Conservation (phyloP, 2,113 vertebrate genomes). For the Platysternon megacephalum region DNA sequence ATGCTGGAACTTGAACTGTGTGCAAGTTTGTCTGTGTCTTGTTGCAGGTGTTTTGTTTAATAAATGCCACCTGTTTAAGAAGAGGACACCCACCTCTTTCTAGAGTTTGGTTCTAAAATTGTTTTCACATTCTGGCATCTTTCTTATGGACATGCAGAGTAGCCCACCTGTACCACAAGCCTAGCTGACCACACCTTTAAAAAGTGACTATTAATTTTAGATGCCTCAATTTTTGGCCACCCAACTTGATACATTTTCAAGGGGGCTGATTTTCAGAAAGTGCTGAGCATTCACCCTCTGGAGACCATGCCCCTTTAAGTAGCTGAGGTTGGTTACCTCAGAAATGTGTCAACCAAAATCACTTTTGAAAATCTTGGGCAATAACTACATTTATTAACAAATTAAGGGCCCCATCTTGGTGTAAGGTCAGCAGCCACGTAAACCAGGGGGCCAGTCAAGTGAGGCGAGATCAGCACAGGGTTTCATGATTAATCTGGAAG, state of each 20-base stretch:
- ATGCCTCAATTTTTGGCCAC: neutral
- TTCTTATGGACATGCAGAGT: neutral
- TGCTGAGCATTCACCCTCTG: neutral
- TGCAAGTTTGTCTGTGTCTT: neutral
- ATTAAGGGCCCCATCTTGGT: neutral
- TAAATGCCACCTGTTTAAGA: neutral
- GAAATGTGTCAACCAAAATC: neutral
- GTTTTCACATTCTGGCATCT: neutral
- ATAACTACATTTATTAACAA: neutral
- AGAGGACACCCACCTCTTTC: neutral
- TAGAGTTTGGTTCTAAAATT: neutral
- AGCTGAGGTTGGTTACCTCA: neutral
- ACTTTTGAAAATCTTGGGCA: neutral
- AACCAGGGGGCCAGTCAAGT: neutral
- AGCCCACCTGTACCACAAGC: neutral
- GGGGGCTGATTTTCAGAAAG: neutral
- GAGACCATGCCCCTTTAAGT: neutral
- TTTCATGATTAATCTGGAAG: neutral
- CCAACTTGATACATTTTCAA: neutral
- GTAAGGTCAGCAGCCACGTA: neutral
- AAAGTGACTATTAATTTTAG: rapidly evolving
- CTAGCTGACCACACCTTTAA: rapidly evolving
- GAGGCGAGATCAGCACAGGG: rapidly evolving
- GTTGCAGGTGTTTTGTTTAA: neutral
- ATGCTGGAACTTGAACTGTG: neutral